A percentile compares a stretch with the other conserved stretches of the same genome.
Conservation (phyloP, 2,113 vertebrate species). For the Phrynosoma platyrhinos region DNA sequence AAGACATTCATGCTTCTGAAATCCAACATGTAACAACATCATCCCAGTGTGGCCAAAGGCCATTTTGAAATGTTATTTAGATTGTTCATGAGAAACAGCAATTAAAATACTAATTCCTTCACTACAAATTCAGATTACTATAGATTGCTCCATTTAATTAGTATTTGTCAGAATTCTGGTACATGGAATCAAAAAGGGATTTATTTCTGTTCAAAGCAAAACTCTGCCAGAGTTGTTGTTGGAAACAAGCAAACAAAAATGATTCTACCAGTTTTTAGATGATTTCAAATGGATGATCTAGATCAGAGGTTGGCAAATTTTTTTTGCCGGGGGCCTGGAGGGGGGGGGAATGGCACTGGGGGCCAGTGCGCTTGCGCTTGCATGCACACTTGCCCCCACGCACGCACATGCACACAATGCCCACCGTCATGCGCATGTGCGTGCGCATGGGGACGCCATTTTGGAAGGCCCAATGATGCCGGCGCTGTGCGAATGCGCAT, state of each 20-base stretch:
- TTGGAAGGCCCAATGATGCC: too few species aligned
- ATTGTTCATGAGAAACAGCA: slow-evolving; percentile 37
- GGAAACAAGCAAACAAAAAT: neutral
- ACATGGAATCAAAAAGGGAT: slow-evolving; percentile 1
- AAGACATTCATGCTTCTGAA: slow-evolving; percentile 50
- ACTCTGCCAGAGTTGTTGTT: slow-evolving; percentile 1
- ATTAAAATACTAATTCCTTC: slow-evolving; percentile 30
- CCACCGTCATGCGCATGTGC: too few species aligned
- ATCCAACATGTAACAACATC: slow-evolving; percentile 49
- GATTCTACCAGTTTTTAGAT: neutral
- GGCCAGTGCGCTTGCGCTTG: too few species aligned
- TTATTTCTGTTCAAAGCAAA: neutral
- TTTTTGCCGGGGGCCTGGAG: too few species aligned
- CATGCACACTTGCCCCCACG: too few species aligned
- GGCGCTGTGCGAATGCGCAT: too few species aligned
- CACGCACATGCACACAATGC: too few species aligned
- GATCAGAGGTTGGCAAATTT: too few species aligned
- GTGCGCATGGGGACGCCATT: too few species aligned
- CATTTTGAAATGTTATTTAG: slow-evolving; percentile 22
- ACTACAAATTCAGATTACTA: slow-evolving; percentile 10
- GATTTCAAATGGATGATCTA: neutral
- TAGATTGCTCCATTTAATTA: slow-evolving; percentile 13
- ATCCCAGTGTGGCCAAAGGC: slow-evolving; percentile 43
- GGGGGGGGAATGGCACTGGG: too few species aligned
- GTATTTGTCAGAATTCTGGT: slow-evolving; percentile 20